Evolutionary conservation across 1,140 invertebrate species (phyloP).

Genomic region (Drosophila eugracilis): DNA sequence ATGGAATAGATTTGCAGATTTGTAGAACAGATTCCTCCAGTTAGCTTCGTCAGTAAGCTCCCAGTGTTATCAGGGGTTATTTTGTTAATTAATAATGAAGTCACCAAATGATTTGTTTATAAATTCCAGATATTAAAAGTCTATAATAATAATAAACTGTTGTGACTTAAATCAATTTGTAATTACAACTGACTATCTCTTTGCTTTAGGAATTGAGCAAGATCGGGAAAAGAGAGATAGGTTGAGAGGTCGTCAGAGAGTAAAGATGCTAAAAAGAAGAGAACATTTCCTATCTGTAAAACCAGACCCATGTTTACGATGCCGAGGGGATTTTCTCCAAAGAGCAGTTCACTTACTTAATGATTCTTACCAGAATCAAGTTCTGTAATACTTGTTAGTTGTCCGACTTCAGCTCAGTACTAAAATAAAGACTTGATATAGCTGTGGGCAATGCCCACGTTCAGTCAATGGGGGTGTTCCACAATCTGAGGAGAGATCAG

Average conservation of each 20-base stretch:
- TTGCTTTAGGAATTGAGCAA: not conserved
- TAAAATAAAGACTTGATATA: not conserved
- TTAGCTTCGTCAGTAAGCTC: too few species aligned
- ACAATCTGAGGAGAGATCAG: slow-evolving; percentile 21
- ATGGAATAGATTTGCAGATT: too few species aligned
- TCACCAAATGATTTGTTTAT: not conserved
- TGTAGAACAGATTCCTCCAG: too few species aligned
- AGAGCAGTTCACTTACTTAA: not conserved
- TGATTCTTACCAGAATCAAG: not conserved
- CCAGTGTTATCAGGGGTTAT: too few species aligned
- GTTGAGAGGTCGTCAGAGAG: too few species aligned
- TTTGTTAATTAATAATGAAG: too few species aligned
- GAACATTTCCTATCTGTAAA: too few species aligned
- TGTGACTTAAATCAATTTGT: not conserved
- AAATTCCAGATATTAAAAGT: not conserved
- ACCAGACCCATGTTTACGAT: not conserved
- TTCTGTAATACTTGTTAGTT: slow-evolving; percentile 1
- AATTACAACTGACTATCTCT: not conserved
- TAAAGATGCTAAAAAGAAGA: too few species aligned
- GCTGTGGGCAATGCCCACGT: slow-evolving; percentile 57
- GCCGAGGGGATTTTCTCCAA: not conserved
- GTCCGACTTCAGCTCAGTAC: not conserved
- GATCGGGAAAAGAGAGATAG: not conserved
- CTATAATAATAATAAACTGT: not conserved
- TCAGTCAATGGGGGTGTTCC: slow-evolving; percentile 16